Percentiles rank a stretch among this genome's conserved stretches.
phyloP scores from a whole-genome alignment of 2,888 invertebrate species.

The Abscondita cerata region DNA sequence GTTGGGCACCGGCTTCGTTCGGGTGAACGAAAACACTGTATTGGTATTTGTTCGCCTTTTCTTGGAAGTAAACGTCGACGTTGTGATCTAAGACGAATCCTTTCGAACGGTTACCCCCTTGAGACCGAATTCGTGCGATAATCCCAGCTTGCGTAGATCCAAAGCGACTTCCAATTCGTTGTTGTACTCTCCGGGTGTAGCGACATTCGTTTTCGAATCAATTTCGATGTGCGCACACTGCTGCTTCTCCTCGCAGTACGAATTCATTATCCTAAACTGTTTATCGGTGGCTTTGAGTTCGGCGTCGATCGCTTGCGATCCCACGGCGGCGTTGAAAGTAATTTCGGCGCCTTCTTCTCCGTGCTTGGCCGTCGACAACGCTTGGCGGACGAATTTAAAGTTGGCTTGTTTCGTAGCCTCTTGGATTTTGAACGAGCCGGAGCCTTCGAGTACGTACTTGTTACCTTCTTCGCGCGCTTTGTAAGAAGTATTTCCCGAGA shows the following conservation, averaged over 20 bases:
- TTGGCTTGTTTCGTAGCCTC: conserved; percentile 73
- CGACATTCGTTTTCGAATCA: conserved; percentile 61
- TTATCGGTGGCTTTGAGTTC: conserved; percentile 76
- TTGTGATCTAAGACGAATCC: conserved; percentile 69
- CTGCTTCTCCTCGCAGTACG: conserved; percentile 80
- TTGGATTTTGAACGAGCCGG: conserved; percentile 73
- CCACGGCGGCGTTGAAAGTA: conserved; percentile 72
- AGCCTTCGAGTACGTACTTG: conserved; percentile 77
- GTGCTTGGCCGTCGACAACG: conserved; percentile 64
- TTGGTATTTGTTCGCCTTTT: conserved; percentile 75
- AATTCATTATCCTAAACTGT: conserved; percentile 73
- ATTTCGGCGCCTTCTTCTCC: conserved; percentile 73
- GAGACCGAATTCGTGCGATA: conserved; percentile 77
- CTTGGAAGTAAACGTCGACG: conserved; percentile 74
- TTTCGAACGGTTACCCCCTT: conserved; percentile 68
- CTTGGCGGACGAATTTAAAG: conserved; percentile 75
- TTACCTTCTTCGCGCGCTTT: conserved; percentile 74
- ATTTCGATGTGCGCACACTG: conserved; percentile 78
- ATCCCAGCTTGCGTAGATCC: conserved; percentile 76
- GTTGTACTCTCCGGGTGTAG: conserved; percentile 64
- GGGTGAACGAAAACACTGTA: conserved; percentile 71
- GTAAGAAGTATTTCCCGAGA: conserved; percentile 77
- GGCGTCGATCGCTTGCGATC: conserved; percentile 72
- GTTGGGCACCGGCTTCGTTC: conserved; percentile 67
- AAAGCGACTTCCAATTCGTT: conserved; percentile 71